These are phyloP conservation scores for Lymantria dispar DNA, from an alignment of 2,888 invertebrate species.

Conservation along the genomic window DNA sequence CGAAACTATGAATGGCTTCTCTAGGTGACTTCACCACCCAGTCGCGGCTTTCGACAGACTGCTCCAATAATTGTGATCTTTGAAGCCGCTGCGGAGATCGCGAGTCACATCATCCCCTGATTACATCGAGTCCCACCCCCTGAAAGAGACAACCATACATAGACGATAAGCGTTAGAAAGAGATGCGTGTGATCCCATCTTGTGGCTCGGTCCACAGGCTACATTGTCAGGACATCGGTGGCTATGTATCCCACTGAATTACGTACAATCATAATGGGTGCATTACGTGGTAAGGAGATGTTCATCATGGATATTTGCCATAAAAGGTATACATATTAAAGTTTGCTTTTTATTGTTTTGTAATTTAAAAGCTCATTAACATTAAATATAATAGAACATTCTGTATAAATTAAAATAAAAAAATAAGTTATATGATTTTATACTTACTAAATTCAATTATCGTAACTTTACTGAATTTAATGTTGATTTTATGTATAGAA, in stretches of 20 bases:
- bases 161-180: conserved; percentile 40
- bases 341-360: neutral
- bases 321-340: neutral
- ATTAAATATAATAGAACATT: neutral
- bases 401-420: neutral
- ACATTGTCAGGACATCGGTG: conserved; percentile 76
- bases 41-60: conserved; percentile 80
- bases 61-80: conserved; percentile 82
- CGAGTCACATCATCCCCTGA: conserved; percentile 83
- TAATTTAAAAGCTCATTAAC: neutral
- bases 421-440: neutral
- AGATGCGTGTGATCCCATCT: conserved; percentile 83
- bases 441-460: neutral
- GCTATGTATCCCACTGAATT: conserved; percentile 67
- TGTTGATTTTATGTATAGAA: neutral
- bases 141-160: conserved; percentile 50
- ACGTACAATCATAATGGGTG: conserved; percentile 55
- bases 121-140: conserved; percentile 80
- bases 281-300: conserved; percentile 35
- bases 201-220: conserved; percentile 83
- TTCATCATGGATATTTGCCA: neutral
- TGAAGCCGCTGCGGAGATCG: conserved; percentile 78
- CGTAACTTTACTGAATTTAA: neutral
- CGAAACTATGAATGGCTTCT: conserved; percentile 59
- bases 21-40: conserved; percentile 69